Base-by-base conservation (phyloP, 2,113 vertebrate species). In the Phrynosoma blainvillii region DNA sequence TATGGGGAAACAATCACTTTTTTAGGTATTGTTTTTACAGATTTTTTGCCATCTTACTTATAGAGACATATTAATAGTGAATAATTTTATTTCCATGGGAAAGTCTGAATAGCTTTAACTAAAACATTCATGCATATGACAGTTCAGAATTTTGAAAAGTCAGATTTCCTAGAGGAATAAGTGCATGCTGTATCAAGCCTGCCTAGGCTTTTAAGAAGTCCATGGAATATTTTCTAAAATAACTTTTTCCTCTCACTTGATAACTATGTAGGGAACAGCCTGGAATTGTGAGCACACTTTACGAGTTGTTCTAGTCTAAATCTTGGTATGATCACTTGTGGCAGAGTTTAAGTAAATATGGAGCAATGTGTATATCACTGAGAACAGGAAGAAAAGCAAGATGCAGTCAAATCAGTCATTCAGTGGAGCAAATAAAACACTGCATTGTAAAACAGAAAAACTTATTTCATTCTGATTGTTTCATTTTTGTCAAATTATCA, bases 1-100 rank as follows among this genome's bases (percentile, higher is more conserved):
- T 99, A 78, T 99, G 99, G 99, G 99, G 99, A 90, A 99, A 99
- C 94, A 99, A 99, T 96, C 99, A 99, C 96, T 99, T 99, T 88
- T 99, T 99, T 95, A 98, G 99, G 99, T 99, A 97, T 92, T 62
- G 13, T 77, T 68, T 32, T 79, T 79, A 62, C 59, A 18, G 13
- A 14, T 62, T 1, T 62, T 62, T 62, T 62, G 3, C 59, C 18
- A 18, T 3, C 30, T 56, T 56, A 79, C n/a, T 56, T 79, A n/a
- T n/a, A 54, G 47, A 54, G 21, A 25, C 42, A 54, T 8, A 30
- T 79, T 62, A 62, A 20, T 32, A 81, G n/a, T 70, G n/a, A 71
- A 79, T 27, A 5, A 56, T 79, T 79, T 71, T 76, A 13, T 56
- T 65, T 27, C 13, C 30, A 79, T 54, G 62, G 52, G 36, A 23